Evolutionary conservation across 2,113 vertebrate genomes (phyloP), one percentile per base, ranked within the genome.

Genomic region (Alligator mississippiensis): DNA sequence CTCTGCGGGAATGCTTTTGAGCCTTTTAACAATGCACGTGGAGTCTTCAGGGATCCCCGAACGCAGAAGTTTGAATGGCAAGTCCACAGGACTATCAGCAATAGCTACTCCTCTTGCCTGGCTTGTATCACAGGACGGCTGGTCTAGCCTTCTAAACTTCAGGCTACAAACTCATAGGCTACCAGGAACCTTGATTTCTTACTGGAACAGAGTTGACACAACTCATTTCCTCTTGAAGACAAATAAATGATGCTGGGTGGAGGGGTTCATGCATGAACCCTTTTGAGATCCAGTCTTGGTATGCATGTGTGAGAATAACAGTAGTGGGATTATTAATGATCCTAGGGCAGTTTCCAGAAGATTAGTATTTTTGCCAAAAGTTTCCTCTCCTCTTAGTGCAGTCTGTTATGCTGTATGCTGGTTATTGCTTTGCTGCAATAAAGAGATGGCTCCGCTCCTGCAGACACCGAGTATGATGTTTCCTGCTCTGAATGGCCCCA

Each of bases 101-200:
- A 74, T 74, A 24, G 15, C 47, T 74, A 47, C 70, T 22, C 22
- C 47, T 24, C 38, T 25, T 47, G 70, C 38, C 38, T 47, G 70
- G 34, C 11, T 74, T 6, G 11, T 47, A 47, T 47, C 47, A 9
- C 7, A 47, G 12, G 47, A 47, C 5, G 34, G 34, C 5, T 15
- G 12, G 70, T 13, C 4, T 47, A 34, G 17, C 19, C 8, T 47
- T 47, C 8, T 38, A 74, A 15, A 22, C 11, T 14, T 25, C 68
- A 38, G 68, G 9, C 19, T 70, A 18, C 24, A 68, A 85, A 72
- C 79, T n/a, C 13, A 2, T 7, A 2, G 5, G 6, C 0, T 61
- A 66, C 83, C 83, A 90, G 94, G 89, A 82, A 84, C 30, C 85
- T 82, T 9, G 84, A 54, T 38, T 34, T 80, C 47, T 5, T 92